Evolutionary conservation across 92 coral and sea anemone species (phyloP), one percentile per base, ranked within the genome.

Genomic region (Palythoa heliodiscus): DNA sequence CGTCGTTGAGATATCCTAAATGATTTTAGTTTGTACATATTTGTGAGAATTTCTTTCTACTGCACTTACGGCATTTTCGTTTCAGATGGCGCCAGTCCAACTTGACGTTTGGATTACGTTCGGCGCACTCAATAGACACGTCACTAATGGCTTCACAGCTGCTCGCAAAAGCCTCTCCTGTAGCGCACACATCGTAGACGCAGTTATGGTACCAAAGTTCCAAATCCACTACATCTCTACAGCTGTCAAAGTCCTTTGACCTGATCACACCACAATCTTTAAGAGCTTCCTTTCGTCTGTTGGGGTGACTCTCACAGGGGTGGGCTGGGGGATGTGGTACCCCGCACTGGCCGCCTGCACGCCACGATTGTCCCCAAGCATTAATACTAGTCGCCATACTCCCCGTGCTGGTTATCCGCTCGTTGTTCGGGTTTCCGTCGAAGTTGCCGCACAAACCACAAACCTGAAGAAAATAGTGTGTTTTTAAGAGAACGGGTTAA

Each of bases 381-480:
- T 77, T 68, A 8, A 78, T 23, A 4, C 10, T 38, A 25, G 10
- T 57, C 10, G 85, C 43, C 39, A 4, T 7, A 23, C 8, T 50
- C 17, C 85, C 85, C 16, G 69, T 14, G n/a, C 75, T 86, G 14
- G 29, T 78, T 2, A 68, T 15, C 66, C 38, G 52, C 25, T 86
- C 89, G 17, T 86, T 86, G 53, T 11, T 1, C 50, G 15, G 3
- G 47, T 86, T 86, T 29, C 89, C 89, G 50, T 86, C 89, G 35
- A 77, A 86, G 85, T 86, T 86, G 22, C 89, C 89, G 60, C 89
- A 86, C 25, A 86, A 77, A 48, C 89, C 89, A 68, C 89, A 86
- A 12, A 86, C 89, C 89, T 86, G 73, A n/a, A 29, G 3, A 68
- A 75, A 15, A 24, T 12, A 0, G 52, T 39, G 15, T 14, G 2